A percentile compares a stretch with the other conserved stretches of the same genome.
Conservation (phyloP, 2,888 invertebrate species). For the Nomada ferruginata region DNA sequence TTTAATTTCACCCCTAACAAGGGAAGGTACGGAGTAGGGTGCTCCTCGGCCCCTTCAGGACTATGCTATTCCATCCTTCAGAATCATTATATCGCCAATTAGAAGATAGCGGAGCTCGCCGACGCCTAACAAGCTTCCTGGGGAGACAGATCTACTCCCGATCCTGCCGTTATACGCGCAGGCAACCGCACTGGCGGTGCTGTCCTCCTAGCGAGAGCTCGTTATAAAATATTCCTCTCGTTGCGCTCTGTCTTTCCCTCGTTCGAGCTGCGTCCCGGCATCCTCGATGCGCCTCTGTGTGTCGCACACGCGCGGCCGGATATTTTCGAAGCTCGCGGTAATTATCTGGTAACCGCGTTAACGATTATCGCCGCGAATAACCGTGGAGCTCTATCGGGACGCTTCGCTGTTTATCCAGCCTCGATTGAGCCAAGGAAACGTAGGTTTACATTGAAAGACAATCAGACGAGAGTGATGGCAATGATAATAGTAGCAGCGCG, state of each 20-base stretch:
- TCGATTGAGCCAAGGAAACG: slow-evolving; percentile 15
- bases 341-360: slow-evolving; percentile 42
- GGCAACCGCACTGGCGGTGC: slow-evolving; percentile 56
- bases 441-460: neutral
- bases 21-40: slow-evolving; percentile 70
- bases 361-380: slow-evolving; percentile 19
- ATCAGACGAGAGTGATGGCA: too few species aligned
- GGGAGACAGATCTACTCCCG: slow-evolving; percentile 78
- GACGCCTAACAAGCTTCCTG: slow-evolving; percentile 84
- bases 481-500: neutral
- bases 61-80: slow-evolving; percentile 83
- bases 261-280: neutral
- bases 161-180: slow-evolving; percentile 66
- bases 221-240: slow-evolving; percentile 59
- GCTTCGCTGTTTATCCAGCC: neutral
- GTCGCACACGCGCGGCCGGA: neutral
- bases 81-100: slow-evolving; percentile 85
- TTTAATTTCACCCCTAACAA: slow-evolving; percentile 81
- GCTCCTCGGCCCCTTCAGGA: slow-evolving; percentile 75
- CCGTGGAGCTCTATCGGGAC: neutral
- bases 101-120: slow-evolving; percentile 83
- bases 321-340: slow-evolving; percentile 39
- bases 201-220: slow-evolving; percentile 53
- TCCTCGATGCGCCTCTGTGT: neutral
- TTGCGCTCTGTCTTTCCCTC: slow-evolving; percentile 20